A percentile compares a stretch with the other conserved stretches of the same genome.
These are phyloP conservation scores for Epicampocera succincta DNA, from an alignment of 2,888 invertebrate genomes.

Conservation along the genomic window DNA sequence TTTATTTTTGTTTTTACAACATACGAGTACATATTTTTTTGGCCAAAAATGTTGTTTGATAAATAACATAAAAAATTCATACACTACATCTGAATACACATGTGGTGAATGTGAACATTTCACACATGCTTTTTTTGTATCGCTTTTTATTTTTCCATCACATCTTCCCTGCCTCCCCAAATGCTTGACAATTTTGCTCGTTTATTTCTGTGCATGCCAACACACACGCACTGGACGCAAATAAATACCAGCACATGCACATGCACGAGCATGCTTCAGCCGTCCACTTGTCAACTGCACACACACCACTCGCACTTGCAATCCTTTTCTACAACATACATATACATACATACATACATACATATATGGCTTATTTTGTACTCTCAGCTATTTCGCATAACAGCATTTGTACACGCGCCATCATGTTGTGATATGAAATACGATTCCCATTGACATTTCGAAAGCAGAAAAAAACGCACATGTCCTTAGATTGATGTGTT, in stretches of 20 bases:
- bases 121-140: slow-evolving; percentile 7
- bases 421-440: slow-evolving; percentile 15
- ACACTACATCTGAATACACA: slow-evolving; percentile 18
- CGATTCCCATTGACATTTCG: slow-evolving; percentile 6
- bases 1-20: neutral
- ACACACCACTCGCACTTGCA: neutral
- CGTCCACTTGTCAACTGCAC: neutral
- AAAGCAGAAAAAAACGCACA: neutral
- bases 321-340: slow-evolving; percentile 1
- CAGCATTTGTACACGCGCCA: slow-evolving; percentile 29
- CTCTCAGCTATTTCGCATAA: neutral
- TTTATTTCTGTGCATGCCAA: slow-evolving; percentile 18
- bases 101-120: slow-evolving; percentile 40
- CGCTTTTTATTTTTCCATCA: neutral
- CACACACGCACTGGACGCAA: neutral
- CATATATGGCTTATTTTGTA: slow-evolving; percentile 36
- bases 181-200: slow-evolving; percentile 25
- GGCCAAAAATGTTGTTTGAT: neutral
- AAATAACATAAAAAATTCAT: slow-evolving; percentile 3
- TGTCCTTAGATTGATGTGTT: slow-evolving; percentile 37
- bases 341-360: too few species aligned
- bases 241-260: too few species aligned
- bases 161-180: neutral
- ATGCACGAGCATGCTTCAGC: neutral
- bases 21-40: neutral